Evolutionary conservation across 2,888 invertebrate species (phyloP), one percentile per base, ranked within the genome.

Genomic region (Watsonalla binaria): DNA sequence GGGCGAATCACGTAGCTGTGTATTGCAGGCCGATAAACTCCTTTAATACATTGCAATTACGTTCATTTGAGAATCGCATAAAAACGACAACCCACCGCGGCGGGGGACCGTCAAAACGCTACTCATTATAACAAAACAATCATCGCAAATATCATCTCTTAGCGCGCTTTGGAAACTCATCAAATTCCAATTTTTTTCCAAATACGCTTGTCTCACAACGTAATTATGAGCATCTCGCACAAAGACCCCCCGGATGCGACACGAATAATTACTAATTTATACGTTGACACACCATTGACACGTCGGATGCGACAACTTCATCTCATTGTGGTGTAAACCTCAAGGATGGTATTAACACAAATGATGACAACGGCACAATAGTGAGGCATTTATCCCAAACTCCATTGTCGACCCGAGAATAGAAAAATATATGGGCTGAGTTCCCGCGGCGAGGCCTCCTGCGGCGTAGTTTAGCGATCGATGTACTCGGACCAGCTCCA

Each of bases 341-440:
- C 89, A 86, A 88, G 86, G 84, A 84, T 86, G 84, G 84, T 84
- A 90, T 90, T 89, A 90, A 89, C 89, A 89, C 84, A 84, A 86
- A 87, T 83, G 88, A 89, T 88, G 90, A 90, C 90, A 89, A 84
- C 80, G 77, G 73, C 62, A 90, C 84, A 88, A 90, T 85, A 71
- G 81, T 63, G 64, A 68, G 68, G 72, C 66, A 78, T 84, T 83
- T 84, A 85, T 86, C 74, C 81, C 77, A 63, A 73, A 76, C 72
- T 74, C 82, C 80, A 85, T 89, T 90, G 89, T 90, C 67, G 77
- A 77, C 68, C 60, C 62, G 78, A 83, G 83, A 83, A 89, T 89
- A 89, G 90, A 86, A 79, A 86, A 86, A 86, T 88, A 84, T 87
- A 86, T 80, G 83, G 82, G 67, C 76, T 71, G 81, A 75, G 72